phyloP scores from a whole-genome alignment of 1,140 invertebrate species.

The Diachasma alloeum region DNA sequence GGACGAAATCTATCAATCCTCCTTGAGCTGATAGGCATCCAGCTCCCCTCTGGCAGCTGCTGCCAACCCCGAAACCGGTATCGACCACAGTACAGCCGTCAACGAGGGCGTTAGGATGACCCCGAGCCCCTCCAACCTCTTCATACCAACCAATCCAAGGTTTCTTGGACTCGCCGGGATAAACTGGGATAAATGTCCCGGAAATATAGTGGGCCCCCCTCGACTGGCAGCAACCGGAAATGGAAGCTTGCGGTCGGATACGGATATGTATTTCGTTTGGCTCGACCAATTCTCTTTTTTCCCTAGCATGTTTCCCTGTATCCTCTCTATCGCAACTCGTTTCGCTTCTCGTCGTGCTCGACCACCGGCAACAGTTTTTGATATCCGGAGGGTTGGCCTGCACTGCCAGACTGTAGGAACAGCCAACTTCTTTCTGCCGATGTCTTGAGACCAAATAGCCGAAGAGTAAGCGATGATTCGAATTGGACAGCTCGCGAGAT shows the following conservation, averaged over 20 bases:
- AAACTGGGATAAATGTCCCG: constrained; percentile 67
- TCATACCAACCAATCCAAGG: background rate
- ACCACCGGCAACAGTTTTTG: constrained; percentile 51
- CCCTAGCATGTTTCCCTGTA: background rate
- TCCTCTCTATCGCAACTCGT: constrained; percentile 10
- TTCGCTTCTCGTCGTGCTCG: constrained; percentile 29
- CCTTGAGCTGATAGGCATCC: too few relatives aligned
- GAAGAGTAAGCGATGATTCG: background rate
- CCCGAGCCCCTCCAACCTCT: background rate
- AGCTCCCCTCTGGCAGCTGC: background rate
- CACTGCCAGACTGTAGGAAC: background rate
- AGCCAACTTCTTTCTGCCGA: constrained; percentile 6
- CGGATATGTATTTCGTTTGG: constrained; percentile 64
- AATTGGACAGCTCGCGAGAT: too few relatives aligned
- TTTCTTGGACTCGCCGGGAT: constrained; percentile 51
- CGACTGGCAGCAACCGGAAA: constrained; percentile 64
- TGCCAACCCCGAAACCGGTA: background rate
- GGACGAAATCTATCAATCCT: too few relatives aligned
- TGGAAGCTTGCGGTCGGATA: constrained; percentile 68
- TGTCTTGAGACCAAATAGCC: background rate
- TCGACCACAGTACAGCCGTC: constrained; percentile 7
- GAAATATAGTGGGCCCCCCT: constrained; percentile 62
- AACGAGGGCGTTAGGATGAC: background rate
- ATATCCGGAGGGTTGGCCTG: constrained; percentile 57
- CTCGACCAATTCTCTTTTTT: constrained; percentile 46